These are phyloP conservation scores for Drosophila tripunctata DNA, from an alignment of 2,888 invertebrate species.

Conservation along the genomic window DNA sequence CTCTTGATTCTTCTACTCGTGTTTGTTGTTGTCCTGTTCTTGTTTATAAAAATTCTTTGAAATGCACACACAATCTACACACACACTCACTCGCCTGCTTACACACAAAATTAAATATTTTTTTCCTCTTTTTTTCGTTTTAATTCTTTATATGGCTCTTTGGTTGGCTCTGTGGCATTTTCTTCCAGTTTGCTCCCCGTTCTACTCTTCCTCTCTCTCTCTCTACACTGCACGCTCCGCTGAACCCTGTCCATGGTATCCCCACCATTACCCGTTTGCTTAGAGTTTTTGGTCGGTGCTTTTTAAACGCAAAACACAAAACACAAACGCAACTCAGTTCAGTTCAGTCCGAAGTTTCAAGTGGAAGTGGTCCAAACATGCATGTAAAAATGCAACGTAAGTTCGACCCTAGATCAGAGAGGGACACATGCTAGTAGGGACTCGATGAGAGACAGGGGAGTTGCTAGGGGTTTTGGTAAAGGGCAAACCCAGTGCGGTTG, in stretches of 20 bases:
- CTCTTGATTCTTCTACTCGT: conserved; percentile 5
- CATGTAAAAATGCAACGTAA: conserved; percentile 78
- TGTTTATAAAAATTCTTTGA: conserved; percentile 79
- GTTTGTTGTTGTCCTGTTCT: conserved; percentile 27
- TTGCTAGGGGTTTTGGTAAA: background rate
- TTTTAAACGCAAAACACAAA: conserved; percentile 44
- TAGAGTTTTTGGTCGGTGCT: conserved; percentile 72
- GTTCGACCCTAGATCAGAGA: conserved; percentile 22
- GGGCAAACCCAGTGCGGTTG: conserved; percentile 60
- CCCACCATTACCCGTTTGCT: conserved; percentile 46
- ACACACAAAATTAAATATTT: conserved; percentile 63
- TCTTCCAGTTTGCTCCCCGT: conserved; percentile 49
- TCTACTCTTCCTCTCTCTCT: too few relatives aligned
- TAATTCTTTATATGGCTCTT: conserved; percentile 70
- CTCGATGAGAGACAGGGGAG: too few relatives aligned
- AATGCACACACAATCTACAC: conserved; percentile 64
- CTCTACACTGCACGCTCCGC: conserved; percentile 72
- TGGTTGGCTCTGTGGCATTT: conserved; percentile 71
- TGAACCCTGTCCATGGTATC: conserved; percentile 43
- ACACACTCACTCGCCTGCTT: conserved; percentile 16
- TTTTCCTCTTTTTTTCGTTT: conserved; percentile 39
- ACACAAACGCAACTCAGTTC: conserved; percentile 41
- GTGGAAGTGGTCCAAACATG: conserved; percentile 63
- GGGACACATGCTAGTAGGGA: background rate
- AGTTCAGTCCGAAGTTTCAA: conserved; percentile 43